Conservation (phyloP, 2,888 invertebrate genomes). For the Frankliniella fusca region DNA sequence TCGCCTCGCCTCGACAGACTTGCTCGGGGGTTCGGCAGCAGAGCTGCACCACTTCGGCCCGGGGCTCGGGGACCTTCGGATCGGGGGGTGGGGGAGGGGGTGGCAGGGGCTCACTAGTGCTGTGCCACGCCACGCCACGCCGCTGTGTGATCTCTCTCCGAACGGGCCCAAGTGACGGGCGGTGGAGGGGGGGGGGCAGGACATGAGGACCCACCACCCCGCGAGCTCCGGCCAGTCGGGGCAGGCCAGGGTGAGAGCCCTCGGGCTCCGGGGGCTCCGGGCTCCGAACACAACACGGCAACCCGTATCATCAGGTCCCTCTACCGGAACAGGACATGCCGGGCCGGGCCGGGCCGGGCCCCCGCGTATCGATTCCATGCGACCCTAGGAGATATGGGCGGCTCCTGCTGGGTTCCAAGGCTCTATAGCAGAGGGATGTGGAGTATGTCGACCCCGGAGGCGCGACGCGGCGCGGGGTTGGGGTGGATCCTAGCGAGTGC, state of each 20-base stretch:
- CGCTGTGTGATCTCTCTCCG: not conserved
- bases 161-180: not conserved
- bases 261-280: too few species aligned
- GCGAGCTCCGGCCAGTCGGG: too few species aligned
- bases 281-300: too few species aligned
- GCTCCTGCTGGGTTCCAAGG: not conserved
- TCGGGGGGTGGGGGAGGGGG: conserved; percentile 30
- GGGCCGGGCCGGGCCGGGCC: not conserved
- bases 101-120: conserved; percentile 7
- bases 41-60: conserved; percentile 50
- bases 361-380: not conserved
- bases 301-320: too few species aligned
- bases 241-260: not conserved
- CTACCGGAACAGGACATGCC: not conserved
- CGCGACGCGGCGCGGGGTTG: not conserved
- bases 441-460: not conserved
- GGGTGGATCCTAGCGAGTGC: not conserved
- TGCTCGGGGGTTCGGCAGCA: conserved; percentile 52
- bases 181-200: not conserved
- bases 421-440: not conserved
- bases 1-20: conserved; percentile 51
- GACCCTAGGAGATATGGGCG: not conserved
- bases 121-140: not conserved
- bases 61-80: conserved; percentile 26
- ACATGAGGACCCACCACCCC: not conserved